Conservation (phyloP, 2,888 invertebrate species). For the Drosophila suboccidentalis region DNA sequence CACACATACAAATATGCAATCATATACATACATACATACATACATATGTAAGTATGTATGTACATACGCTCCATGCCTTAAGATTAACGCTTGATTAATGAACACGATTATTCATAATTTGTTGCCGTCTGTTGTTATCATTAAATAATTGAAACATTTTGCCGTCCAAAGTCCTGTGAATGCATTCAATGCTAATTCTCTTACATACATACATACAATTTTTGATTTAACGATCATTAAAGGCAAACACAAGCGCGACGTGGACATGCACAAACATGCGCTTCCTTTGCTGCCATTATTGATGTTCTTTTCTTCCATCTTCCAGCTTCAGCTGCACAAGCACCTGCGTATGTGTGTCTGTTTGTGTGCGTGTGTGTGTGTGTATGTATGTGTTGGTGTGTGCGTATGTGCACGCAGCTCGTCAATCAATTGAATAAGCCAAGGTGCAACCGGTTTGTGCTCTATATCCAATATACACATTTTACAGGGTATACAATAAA, state of each 20-base stretch:
- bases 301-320: constrained; percentile 50
- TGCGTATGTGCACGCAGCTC: constrained; percentile 79
- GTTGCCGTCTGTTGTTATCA: constrained; percentile 31
- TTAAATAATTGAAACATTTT: constrained; percentile 75
- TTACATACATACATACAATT: constrained; percentile 19
- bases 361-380: constrained; percentile 35
- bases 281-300: constrained; percentile 76
- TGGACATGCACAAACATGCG: constrained; percentile 76
- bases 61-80: constrained; percentile 43
- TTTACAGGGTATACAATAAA: constrained; percentile 6
- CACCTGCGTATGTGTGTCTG: constrained; percentile 18
- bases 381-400: constrained; percentile 53
- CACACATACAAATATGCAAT: background rate
- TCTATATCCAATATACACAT: constrained; percentile 50
- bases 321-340: constrained; percentile 13
- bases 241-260: constrained; percentile 54
- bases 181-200: constrained; percentile 70
- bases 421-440: constrained; percentile 73
- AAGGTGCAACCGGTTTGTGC: constrained; percentile 72
- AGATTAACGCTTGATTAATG: constrained; percentile 80
- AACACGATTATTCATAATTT: constrained; percentile 77
- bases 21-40: background rate
- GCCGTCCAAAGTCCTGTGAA: constrained; percentile 21
- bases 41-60: constrained; percentile 1
- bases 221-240: constrained; percentile 79